phyloP scores from a whole-genome alignment of 2,113 vertebrate species.

The Salvelinus fontinalis region DNA sequence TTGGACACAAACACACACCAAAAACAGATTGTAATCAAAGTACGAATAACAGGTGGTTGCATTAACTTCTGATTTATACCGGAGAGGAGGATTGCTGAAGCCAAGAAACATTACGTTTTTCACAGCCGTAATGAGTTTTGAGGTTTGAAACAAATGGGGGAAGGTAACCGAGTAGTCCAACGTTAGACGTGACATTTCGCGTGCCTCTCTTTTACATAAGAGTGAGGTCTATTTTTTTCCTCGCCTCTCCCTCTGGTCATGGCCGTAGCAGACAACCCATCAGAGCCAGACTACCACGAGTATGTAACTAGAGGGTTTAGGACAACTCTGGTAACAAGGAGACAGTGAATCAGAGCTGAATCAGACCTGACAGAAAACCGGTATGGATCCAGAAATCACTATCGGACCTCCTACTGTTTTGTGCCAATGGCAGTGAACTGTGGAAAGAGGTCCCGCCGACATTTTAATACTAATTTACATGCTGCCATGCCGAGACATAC shows the following conservation, averaged over 20 bases:
- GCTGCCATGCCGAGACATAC: slow-evolving; percentile 21
- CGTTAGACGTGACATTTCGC: not conserved
- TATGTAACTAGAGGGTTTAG: slow-evolving; percentile 31
- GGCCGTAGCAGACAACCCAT: slow-evolving; percentile 36
- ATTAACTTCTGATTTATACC: no score
- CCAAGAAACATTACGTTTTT: no score
- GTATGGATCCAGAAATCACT: slow-evolving; percentile 35
- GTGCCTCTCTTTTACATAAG: no score
- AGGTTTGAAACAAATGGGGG: not conserved
- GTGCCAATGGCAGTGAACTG: slow-evolving; percentile 28
- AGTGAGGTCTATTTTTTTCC: not conserved
- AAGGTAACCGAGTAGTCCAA: not conserved
- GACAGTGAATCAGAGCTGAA: slow-evolving; percentile 7
- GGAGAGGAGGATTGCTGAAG: no score
- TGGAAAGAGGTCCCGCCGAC: slow-evolving; percentile 45
- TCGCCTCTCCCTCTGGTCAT: not conserved
- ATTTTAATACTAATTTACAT: slow-evolving; percentile 24
- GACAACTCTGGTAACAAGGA: slow-evolving; percentile 40
- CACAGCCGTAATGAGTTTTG: no score
- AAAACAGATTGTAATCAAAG: no score
- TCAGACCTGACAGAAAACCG: slow-evolving; percentile 23
- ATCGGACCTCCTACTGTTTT: slow-evolving; percentile 18
- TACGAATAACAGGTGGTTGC: no score
- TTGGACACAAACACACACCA: no score
- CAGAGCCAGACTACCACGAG: slow-evolving; percentile 21